phyloP scores from a whole-genome alignment of 2,888 invertebrate genomes.

The Fragum whitleyi region DNA sequence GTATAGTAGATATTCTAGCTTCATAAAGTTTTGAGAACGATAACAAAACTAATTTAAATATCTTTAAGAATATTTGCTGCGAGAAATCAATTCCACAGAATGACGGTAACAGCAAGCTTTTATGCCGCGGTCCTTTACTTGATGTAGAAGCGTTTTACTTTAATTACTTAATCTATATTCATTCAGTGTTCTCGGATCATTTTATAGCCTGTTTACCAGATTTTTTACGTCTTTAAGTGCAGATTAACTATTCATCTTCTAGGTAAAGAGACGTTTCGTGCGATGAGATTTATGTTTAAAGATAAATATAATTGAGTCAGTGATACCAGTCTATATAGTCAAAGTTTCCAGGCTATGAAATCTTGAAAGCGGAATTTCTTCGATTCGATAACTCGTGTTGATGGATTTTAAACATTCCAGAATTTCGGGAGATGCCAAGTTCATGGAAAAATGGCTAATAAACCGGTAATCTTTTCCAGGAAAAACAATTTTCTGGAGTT shows the following conservation, averaged over 20 bases:
- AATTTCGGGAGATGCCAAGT: neutral
- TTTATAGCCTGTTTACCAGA: neutral
- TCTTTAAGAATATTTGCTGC: no score
- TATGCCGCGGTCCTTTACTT: no score
- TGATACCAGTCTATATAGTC: neutral
- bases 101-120: no score
- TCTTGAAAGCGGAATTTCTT: neutral
- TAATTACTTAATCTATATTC: conserved; percentile 4
- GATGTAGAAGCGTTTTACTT: neutral
- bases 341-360: neutral
- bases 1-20: no score
- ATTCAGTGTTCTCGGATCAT: neutral
- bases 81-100: no score
- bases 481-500: no score
- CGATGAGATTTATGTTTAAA: neutral
- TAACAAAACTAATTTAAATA: no score
- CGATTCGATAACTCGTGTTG: neutral
- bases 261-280: neutral
- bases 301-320: neutral
- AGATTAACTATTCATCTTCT: neutral
- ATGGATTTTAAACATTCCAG: conserved; percentile 4
- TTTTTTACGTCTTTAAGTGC: neutral
- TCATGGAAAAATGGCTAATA: neutral
- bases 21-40: no score
- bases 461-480: no score